phyloP scores from a whole-genome alignment of 2,113 vertebrate genomes.

The Brachypteracias leptosomus region DNA sequence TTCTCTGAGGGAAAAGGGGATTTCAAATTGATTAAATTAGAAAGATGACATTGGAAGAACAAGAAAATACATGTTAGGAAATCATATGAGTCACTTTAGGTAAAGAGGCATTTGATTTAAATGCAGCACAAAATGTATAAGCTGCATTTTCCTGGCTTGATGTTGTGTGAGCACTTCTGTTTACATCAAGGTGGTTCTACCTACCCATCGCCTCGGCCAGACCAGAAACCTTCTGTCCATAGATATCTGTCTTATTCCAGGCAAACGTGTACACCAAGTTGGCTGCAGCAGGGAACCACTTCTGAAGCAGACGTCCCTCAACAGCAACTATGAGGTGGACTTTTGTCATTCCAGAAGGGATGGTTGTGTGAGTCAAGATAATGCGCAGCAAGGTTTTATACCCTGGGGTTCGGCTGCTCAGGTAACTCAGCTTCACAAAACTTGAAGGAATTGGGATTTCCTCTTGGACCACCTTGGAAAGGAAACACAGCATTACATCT shows the following conservation, averaged over 20 bases:
- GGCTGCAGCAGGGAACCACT: conserved; percentile 92
- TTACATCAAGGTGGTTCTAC: conserved; percentile 50
- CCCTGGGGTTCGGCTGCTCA: conserved; percentile 91
- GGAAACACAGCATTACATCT: not conserved
- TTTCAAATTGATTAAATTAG: conserved; percentile 56
- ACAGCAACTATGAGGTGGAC: conserved; percentile 90
- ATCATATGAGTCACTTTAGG: conserved; percentile 19
- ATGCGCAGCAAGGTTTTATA: conserved; percentile 92
- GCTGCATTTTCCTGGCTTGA: not conserved
- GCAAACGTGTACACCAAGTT: conserved; percentile 90
- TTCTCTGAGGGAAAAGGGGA: conserved; percentile 35
- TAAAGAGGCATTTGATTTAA: conserved; percentile 38
- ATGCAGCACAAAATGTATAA: not conserved
- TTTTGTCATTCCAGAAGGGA: conserved; percentile 87
- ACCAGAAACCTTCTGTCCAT: conserved; percentile 94
- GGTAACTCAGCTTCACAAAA: conserved; percentile 91
- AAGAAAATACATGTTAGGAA: conserved; percentile 41
- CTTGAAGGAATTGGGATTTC: conserved; percentile 92
- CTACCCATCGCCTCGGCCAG: conserved; percentile 90
- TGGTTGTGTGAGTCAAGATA: conserved; percentile 86
- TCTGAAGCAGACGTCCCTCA: conserved; percentile 91
- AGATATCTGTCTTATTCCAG: conserved; percentile 98
- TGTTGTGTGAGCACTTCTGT: not conserved
- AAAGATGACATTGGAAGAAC: conserved; percentile 34
- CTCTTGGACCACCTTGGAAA: conserved; percentile 90